Evolutionary conservation across 2,797 vertebrate species (phyloP), one percentile per base, ranked within the genome.

Genomic region (Gymnoscopelus braueri): DNA sequence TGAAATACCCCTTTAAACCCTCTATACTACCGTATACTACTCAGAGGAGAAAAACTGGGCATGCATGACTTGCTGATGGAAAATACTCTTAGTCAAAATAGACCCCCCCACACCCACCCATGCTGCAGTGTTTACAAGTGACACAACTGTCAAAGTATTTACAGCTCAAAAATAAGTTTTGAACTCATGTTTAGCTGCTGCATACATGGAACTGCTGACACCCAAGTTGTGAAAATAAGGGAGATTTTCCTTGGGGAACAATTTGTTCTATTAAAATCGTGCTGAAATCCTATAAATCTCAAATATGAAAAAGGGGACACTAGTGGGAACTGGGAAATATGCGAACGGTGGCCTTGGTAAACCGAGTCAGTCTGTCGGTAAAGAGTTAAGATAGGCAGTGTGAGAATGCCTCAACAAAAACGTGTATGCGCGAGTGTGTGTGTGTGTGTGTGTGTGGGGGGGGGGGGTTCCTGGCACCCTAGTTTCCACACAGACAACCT

Each of bases 251-350:
- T 44, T 44, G 39, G 39, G 39, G 39, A 10, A 44, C 39, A 44
- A 44, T 44, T 44, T 14, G 19, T 57, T 67, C 23, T 3, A 55
- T 67, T 69, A 74, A 8, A 72, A 48, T 71, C 75, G 70, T 63
- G 69, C 77, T 69, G 67, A 81, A 74, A 79, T 60, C 62, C 65
- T 50, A 60, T 77, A 74, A 72, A 68, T 78, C 74, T 26, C 39
- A 26, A 69, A 58, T 52, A 57, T 26, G 60, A 13, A 79, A 81
- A 58, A 51, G 56, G 51, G 48, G 59, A 68, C 35, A 14, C 56
- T 67, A 60, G 58, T 71, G 84, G 84, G 68, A 83, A 60, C 55
- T 71, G 84, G 84, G 68, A 83, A 74, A 78, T 62, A 60, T 63
- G 52, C 55, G 55, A 15, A 44, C 39, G 8, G 39, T 44, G 39